Percentiles rank a stretch among this genome's conserved stretches.
phyloP scores from a whole-genome alignment of 2,797 vertebrate genomes.

The Acanthis flammea region DNA sequence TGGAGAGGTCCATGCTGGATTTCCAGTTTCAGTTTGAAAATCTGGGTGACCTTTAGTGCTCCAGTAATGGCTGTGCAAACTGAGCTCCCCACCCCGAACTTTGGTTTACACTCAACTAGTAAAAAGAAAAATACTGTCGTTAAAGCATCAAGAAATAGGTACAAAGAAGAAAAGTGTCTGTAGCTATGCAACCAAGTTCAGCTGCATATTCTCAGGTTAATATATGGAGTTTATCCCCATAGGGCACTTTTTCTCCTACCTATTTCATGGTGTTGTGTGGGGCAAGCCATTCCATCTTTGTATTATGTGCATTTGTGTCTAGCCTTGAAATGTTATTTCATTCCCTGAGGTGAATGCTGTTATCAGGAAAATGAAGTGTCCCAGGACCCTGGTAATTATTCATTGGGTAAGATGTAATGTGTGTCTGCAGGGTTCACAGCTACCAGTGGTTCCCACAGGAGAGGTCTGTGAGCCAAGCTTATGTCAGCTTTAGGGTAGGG shows the following conservation, averaged over 20 bases:
- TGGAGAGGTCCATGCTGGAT: background rate
- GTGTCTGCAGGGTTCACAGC: background rate
- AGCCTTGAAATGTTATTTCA: background rate
- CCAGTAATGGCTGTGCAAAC: background rate
- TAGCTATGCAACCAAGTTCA: background rate
- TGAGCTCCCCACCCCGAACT: background rate
- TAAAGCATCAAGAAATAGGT: background rate
- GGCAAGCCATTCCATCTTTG: background rate
- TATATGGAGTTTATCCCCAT: background rate
- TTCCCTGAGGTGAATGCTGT: constrained; percentile 42
- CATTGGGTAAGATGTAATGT: constrained; percentile 46
- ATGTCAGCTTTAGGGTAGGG: background rate
- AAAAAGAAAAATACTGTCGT: background rate
- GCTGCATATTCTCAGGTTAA: background rate
- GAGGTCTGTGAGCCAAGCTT: background rate
- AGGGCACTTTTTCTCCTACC: background rate
- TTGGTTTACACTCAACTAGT: background rate
- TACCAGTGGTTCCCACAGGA: background rate
- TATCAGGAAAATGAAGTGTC: constrained; percentile 3
- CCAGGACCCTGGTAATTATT: constrained; percentile 20
- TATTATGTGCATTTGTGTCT: background rate
- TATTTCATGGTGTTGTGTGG: background rate
- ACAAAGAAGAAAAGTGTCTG: background rate
- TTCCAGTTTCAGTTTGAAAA: background rate
- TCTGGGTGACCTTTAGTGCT: background rate